phyloP scores from a whole-genome alignment of 2,888 invertebrate genomes.

The Arenicola marina region DNA sequence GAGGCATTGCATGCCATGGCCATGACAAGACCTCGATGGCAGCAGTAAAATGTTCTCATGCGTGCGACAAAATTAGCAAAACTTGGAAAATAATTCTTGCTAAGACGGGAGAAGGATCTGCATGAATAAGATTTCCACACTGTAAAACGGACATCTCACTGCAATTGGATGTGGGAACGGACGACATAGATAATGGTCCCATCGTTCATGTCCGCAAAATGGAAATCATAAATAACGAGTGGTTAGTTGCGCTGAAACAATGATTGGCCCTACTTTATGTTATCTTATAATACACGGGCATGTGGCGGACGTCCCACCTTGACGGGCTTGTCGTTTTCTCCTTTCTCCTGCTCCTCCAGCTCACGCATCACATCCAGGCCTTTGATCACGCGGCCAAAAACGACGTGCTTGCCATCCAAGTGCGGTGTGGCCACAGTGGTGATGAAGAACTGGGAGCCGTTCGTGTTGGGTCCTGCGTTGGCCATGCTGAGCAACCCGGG shows the following conservation, averaged over 20 bases:
- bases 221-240: too few relatives aligned
- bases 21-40: too few relatives aligned
- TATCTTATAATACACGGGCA: too few relatives aligned
- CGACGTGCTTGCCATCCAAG: slow-evolving; percentile 84
- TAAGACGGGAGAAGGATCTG: not conserved
- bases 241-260: too few relatives aligned
- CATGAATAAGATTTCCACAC: not conserved
- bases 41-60: not conserved
- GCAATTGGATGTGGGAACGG: not conserved
- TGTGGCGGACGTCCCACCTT: not conserved
- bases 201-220: too few relatives aligned
- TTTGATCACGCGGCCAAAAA: slow-evolving; percentile 83
- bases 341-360: not conserved
- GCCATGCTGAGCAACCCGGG: slow-evolving; percentile 97
- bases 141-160: not conserved
- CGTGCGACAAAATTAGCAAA: not conserved
- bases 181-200: too few relatives aligned
- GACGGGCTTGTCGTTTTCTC: not conserved
- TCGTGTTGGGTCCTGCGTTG: slow-evolving; percentile 94
- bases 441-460: slow-evolving; percentile 98
- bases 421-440: slow-evolving; percentile 7
- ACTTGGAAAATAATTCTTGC: not conserved
- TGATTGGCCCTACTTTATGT: too few relatives aligned
- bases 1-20: too few relatives aligned
- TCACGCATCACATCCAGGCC: not conserved